Percentiles rank a stretch among this genome's conserved stretches.
Evolutionary conservation across 2,888 invertebrate species (phyloP).

Genomic region (Clivina fossor): DNA sequence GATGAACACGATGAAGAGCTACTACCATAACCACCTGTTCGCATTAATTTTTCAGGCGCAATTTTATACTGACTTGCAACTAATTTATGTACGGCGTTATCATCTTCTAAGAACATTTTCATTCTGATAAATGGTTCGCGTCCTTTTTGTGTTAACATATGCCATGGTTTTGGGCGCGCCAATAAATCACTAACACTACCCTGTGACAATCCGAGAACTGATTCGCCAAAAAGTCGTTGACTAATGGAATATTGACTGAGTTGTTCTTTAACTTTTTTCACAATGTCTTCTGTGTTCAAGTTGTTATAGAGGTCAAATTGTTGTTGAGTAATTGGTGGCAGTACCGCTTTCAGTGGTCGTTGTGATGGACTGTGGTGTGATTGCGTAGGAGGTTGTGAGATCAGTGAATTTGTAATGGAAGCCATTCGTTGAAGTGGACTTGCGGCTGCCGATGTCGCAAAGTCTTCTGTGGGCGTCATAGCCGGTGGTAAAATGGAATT

Average conservation of each 20-base stretch:
- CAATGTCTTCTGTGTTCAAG: slow-evolving; percentile 97
- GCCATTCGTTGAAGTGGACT: slow-evolving; percentile 97
- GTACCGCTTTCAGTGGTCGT: slow-evolving; percentile 90
- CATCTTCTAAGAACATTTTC: slow-evolving; percentile 97
- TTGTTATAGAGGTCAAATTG: slow-evolving; percentile 98
- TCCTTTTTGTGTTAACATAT: slow-evolving; percentile 97
- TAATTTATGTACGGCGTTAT: slow-evolving; percentile 91
- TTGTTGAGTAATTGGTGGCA: slow-evolving; percentile 97
- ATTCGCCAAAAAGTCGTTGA: slow-evolving; percentile 97
- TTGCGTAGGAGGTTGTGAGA: slow-evolving; percentile 85
- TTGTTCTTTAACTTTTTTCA: slow-evolving; percentile 93
- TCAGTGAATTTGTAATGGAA: slow-evolving; percentile 94
- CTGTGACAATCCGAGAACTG: slow-evolving; percentile 93
- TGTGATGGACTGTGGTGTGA: slow-evolving; percentile 82
- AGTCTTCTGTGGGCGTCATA: slow-evolving; percentile 79
- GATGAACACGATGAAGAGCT: slow-evolving; percentile 62
- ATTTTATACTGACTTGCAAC: slow-evolving; percentile 98
- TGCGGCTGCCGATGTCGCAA: slow-evolving; percentile 77
- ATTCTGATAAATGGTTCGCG: slow-evolving; percentile 96
- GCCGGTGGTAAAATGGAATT: slow-evolving; percentile 85
- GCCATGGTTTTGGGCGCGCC: slow-evolving; percentile 98
- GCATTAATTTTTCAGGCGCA: slow-evolving; percentile 95
- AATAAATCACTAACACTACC: slow-evolving; percentile 97
- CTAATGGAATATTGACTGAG: slow-evolving; percentile 95
- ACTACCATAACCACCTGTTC: slow-evolving; percentile 91